Conservation (phyloP, 2,888 invertebrate genomes). For the Rhyacophila evoluta region DNA sequence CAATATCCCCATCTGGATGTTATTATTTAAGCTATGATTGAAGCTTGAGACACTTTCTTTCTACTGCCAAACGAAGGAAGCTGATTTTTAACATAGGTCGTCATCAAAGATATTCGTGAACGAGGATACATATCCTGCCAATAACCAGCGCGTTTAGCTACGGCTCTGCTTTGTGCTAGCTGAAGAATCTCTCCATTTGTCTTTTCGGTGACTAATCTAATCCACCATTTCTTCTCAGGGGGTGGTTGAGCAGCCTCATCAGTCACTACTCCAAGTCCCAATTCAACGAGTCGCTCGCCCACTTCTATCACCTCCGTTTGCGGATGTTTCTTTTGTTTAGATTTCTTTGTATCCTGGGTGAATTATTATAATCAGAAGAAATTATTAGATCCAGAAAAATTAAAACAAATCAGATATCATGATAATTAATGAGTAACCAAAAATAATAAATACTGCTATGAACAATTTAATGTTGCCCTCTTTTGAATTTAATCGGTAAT, state of each 20-base stretch:
- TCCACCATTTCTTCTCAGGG: constrained; percentile 37
- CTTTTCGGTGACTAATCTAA: constrained; percentile 60
- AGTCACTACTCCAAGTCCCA: constrained; percentile 66
- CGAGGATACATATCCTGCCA: constrained; percentile 67
- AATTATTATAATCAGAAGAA: background rate
- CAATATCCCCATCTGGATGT: too few relatives aligned
- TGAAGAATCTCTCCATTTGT: constrained; percentile 63
- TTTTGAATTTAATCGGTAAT: too few relatives aligned
- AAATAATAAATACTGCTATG: too few relatives aligned
- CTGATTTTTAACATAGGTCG: constrained; percentile 29
- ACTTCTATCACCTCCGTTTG: constrained; percentile 60
- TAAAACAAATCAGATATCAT: too few relatives aligned
- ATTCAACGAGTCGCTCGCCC: constrained; percentile 66
- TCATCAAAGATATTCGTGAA: constrained; percentile 6
- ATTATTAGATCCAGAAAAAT: too few relatives aligned
- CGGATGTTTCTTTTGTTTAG: constrained; percentile 28
- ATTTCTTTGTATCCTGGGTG: constrained; percentile 30
- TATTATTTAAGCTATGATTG: background rate
- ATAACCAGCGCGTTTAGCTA: constrained; percentile 63
- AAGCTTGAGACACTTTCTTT: constrained; percentile 21
- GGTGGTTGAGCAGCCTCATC: constrained; percentile 50
- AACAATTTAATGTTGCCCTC: too few relatives aligned
- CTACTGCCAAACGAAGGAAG: constrained; percentile 23
- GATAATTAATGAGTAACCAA: too few relatives aligned
- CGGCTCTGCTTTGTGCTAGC: constrained; percentile 64